phyloP scores from a whole-genome alignment of 2,797 vertebrate species.

The Amblyopsis hoosieri region DNA sequence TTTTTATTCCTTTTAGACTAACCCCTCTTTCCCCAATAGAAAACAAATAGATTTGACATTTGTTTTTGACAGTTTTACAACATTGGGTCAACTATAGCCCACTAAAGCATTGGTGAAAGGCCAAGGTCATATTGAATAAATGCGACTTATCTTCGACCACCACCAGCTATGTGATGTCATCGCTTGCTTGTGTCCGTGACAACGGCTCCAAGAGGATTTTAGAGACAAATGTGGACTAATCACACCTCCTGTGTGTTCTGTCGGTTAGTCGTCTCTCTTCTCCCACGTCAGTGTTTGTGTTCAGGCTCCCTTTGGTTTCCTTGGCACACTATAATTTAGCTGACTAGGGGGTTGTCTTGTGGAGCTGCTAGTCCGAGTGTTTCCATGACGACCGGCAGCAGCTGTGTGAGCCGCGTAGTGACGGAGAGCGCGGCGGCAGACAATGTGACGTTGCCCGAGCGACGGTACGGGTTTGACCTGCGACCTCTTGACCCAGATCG shows the following conservation, averaged over 20 bases:
- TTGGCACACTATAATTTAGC: slow-evolving; percentile 64
- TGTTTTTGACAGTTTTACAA: slow-evolving; percentile 30
- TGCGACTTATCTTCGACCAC: slow-evolving; percentile 22
- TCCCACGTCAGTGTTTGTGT: slow-evolving; percentile 43
- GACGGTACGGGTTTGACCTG: slow-evolving; percentile 58
- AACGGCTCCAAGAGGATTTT: slow-evolving; percentile 24
- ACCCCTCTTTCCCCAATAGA: slow-evolving; percentile 29
- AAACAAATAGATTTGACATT: slow-evolving; percentile 1
- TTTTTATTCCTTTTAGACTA: slow-evolving; percentile 26
- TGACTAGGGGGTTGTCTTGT: slow-evolving; percentile 59
- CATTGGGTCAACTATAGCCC: slow-evolving; percentile 19
- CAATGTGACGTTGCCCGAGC: slow-evolving; percentile 57
- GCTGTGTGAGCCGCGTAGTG: slow-evolving; percentile 62
- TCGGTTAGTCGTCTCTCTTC: neutral
- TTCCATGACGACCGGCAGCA: slow-evolving; percentile 76
- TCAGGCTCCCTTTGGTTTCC: slow-evolving; percentile 30
- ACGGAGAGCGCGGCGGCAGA: slow-evolving; percentile 67
- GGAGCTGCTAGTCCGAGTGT: slow-evolving; percentile 65
- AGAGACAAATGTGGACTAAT: slow-evolving; percentile 15
- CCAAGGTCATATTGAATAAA: slow-evolving; percentile 2
- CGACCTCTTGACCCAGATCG: slow-evolving; percentile 79
- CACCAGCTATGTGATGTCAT: slow-evolving; percentile 51
- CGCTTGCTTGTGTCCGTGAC: slow-evolving; percentile 15
- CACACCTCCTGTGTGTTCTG: slow-evolving; percentile 13
- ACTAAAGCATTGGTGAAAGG: slow-evolving; percentile 2